Percentiles rank a stretch among this genome's conserved stretches.
Evolutionary conservation across 2,113 vertebrate genomes (phyloP).

Genomic region (Istiophorus platypterus): DNA sequence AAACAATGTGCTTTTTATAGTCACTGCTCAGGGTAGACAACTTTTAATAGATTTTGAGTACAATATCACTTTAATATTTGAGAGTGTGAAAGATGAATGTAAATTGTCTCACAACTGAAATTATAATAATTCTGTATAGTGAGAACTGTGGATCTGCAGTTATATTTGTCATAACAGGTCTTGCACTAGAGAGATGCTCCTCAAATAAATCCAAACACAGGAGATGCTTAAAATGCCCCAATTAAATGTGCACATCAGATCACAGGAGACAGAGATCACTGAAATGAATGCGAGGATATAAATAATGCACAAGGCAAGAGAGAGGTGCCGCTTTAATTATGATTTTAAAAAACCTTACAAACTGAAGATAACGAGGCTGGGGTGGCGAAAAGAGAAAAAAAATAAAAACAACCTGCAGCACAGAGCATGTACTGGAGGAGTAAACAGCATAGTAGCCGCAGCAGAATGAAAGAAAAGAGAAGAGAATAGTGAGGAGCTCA

Average conservation of each 20-base stretch:
- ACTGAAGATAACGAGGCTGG: conserved; percentile 1
- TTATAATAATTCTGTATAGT: background rate
- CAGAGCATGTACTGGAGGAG: background rate
- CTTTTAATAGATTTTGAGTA: background rate
- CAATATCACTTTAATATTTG: background rate
- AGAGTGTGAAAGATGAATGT: background rate
- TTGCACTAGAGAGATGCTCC: background rate
- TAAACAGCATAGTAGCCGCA: background rate
- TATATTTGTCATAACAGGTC: background rate
- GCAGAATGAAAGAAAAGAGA: background rate
- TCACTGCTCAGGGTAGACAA: background rate
- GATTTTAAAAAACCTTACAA: conserved; percentile 23
- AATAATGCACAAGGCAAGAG: conserved; percentile 24
- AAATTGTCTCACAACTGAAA: background rate
- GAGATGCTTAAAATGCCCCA: background rate
- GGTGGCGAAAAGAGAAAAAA: background rate
- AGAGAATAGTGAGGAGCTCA: background rate
- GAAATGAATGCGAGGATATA: conserved; percentile 20
- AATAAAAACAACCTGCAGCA: background rate
- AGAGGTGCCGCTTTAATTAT: conserved; percentile 21
- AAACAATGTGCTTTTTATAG: background rate
- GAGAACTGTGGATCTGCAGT: background rate
- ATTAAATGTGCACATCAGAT: background rate
- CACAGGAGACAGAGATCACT: conserved; percentile 2
- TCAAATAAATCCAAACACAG: background rate